Percentiles rank a stretch among this genome's conserved stretches.
Conservation (phyloP, 2,888 invertebrate species). For the Atrina japonica region DNA sequence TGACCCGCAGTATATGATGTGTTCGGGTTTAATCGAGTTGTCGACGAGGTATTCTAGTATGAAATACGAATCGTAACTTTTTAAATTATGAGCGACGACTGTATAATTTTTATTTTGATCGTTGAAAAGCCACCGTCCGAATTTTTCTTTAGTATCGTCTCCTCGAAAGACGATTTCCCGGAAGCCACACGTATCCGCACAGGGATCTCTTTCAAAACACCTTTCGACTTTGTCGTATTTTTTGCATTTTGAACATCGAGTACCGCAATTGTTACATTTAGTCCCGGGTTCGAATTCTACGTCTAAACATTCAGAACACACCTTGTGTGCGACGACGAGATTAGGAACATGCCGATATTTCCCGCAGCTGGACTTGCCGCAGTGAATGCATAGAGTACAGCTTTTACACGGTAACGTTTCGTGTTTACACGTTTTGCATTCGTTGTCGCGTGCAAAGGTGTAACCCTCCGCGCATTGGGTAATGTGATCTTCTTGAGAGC, state of each 20-base stretch:
- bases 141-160: slow-evolving; percentile 30
- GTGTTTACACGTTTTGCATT: slow-evolving; percentile 16
- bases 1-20: slow-evolving; percentile 40
- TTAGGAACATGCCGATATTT: slow-evolving; percentile 28
- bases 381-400: no score
- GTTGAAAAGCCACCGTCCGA: slow-evolving; percentile 40
- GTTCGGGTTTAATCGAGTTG: slow-evolving; percentile 31
- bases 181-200: slow-evolving; percentile 41
- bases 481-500: slow-evolving; percentile 21
- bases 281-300: slow-evolving; percentile 1
- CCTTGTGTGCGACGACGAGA: slow-evolving; percentile 33
- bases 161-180: slow-evolving; percentile 46
- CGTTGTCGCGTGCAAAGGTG: not conserved
- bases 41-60: slow-evolving; percentile 34
- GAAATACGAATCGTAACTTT: slow-evolving; percentile 30
- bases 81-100: slow-evolving; percentile 42
- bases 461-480: slow-evolving; percentile 32
- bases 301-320: slow-evolving; percentile 18
- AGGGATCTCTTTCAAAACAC: slow-evolving; percentile 14
- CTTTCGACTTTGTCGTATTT: slow-evolving; percentile 14
- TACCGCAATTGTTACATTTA: slow-evolving; percentile 34
- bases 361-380: no score
- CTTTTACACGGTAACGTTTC: no score
- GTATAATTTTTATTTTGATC: slow-evolving; percentile 21
- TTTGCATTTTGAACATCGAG: slow-evolving; percentile 30